Conservation (phyloP, 2,113 vertebrate genomes). For the Callipepla squamata region DNA sequence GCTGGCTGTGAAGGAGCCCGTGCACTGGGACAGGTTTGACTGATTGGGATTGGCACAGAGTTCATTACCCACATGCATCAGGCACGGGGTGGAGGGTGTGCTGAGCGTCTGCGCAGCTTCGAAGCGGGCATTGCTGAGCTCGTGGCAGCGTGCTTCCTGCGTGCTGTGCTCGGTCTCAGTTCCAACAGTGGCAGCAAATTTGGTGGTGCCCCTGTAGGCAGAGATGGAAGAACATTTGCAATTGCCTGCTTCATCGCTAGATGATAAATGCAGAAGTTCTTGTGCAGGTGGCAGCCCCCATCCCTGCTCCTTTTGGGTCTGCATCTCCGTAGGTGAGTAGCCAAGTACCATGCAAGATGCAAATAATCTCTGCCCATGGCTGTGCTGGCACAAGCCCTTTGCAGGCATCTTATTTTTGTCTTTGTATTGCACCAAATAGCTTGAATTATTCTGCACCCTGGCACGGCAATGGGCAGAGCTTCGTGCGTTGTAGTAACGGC, state of each 20-base stretch:
- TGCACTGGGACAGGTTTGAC: background rate
- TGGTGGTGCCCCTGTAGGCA: background rate
- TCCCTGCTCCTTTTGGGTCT: background rate
- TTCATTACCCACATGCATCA: fast-evolving
- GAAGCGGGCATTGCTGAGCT: background rate
- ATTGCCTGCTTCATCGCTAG: background rate
- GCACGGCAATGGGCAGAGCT: background rate
- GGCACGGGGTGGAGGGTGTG: fast-evolving
- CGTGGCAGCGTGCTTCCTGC: fast-evolving
- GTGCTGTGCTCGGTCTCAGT: background rate
- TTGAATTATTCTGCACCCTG: background rate
- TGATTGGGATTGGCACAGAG: background rate
- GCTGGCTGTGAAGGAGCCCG: background rate
- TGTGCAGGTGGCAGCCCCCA: background rate
- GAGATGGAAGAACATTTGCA: background rate
- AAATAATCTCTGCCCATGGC: fast-evolving
- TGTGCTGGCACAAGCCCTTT: background rate
- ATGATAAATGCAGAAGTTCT: background rate
- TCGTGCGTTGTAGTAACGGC: background rate
- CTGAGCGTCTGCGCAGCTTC: fast-evolving
- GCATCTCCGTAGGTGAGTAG: fast-evolving
- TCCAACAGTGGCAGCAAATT: fast-evolving
- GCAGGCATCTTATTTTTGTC: background rate
- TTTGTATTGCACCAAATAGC: background rate
- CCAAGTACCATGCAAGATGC: background rate